phyloP scores from a whole-genome alignment of 2,797 vertebrate genomes.

The Rhyacichthys aspro region DNA sequence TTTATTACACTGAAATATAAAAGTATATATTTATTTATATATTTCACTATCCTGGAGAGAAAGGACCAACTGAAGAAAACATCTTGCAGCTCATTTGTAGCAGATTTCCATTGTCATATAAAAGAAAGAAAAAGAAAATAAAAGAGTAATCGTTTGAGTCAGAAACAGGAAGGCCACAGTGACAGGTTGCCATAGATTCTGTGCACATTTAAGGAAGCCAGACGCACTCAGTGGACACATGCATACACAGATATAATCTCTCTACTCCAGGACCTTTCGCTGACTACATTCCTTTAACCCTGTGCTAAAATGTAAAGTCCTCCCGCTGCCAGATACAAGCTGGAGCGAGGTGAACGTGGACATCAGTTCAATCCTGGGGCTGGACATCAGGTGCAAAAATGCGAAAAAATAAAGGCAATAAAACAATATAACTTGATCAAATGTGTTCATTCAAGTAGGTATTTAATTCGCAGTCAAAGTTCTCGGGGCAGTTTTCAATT shows the following conservation, averaged over 20 bases:
- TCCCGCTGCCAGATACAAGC: conserved; percentile 26
- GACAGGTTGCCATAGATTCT: conserved; percentile 75
- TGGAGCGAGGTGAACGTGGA: conserved; percentile 10
- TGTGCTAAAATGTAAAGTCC: conserved; percentile 7
- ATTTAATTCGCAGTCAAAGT: conserved; percentile 28
- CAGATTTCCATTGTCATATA: conserved; percentile 70
- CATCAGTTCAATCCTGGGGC: conserved; percentile 4
- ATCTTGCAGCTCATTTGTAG: conserved; percentile 67
- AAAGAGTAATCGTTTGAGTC: conserved; percentile 49
- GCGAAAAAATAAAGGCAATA: conserved; percentile 15
- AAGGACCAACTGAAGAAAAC: conserved; percentile 81
- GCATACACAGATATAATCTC: conserved; percentile 26
- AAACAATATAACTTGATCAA: background rate
- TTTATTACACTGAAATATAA: conserved; percentile 87
- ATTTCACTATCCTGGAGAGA: conserved; percentile 80
- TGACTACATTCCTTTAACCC: conserved; percentile 52
- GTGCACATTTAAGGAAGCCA: conserved; percentile 67
- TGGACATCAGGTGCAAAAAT: conserved; percentile 28
- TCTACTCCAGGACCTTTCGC: conserved; percentile 37
- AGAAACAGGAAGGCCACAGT: conserved; percentile 82
- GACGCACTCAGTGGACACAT: conserved; percentile 45
- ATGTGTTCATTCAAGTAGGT: background rate
- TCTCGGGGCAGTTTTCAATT: background rate
- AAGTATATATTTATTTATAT: conserved; percentile 86
- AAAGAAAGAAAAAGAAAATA: conserved; percentile 57